phyloP scores from a whole-genome alignment of 1,140 invertebrate genomes.

The Anastrepha ludens region DNA sequence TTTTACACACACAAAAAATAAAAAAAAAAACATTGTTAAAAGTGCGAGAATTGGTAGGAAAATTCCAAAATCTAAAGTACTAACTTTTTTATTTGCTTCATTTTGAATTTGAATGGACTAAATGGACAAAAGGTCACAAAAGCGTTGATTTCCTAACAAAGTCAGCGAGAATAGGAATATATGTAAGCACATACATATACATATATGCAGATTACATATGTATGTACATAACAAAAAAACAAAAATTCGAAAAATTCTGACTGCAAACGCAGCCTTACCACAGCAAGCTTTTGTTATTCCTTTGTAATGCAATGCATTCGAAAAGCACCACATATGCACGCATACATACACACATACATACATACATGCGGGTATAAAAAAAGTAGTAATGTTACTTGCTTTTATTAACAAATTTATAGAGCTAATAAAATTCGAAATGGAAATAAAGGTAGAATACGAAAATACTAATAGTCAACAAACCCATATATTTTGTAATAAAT shows the following conservation, averaged over 20 bases:
- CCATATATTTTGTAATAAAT: slow-evolving; percentile 36
- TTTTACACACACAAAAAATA: neutral
- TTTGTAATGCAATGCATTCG: neutral
- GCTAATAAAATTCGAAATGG: slow-evolving; percentile 28
- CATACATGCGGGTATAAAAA: neutral
- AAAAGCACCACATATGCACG: neutral
- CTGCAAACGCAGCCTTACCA: too few relatives aligned
- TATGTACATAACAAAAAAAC: too few relatives aligned
- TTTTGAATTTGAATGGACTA: slow-evolving; percentile 23
- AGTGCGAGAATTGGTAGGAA: neutral
- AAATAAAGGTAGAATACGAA: slow-evolving; percentile 33
- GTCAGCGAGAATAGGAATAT: too few relatives aligned
- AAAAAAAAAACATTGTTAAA: neutral
- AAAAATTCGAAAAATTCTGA: too few relatives aligned
- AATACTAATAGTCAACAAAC: neutral
- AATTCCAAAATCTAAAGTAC: neutral
- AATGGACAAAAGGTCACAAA: neutral
- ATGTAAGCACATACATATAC: too few relatives aligned
- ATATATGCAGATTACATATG: too few relatives aligned
- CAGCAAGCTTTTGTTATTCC: neutral
- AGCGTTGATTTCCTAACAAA: neutral
- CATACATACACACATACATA: neutral
- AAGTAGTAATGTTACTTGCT: neutral
- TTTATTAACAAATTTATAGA: slow-evolving; percentile 23
- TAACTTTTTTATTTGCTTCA: slow-evolving; percentile 3